Conservation (phyloP, 2,113 vertebrate genomes). For the Datnioides undecimradiatus region DNA sequence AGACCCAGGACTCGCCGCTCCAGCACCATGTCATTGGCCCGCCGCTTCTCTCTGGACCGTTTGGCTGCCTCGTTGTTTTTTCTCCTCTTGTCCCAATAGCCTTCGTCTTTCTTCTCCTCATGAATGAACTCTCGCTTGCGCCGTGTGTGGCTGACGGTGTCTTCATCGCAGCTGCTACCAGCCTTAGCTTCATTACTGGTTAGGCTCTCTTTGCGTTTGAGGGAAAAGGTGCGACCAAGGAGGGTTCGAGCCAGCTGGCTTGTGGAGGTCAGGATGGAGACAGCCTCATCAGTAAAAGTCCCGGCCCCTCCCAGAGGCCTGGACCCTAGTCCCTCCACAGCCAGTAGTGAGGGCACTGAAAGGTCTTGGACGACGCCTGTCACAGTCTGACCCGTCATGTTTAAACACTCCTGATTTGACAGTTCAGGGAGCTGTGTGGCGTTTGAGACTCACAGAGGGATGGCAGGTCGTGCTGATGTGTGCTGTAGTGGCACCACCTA, state of each 20-base stretch:
- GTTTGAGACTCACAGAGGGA: neutral
- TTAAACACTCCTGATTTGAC: conserved; percentile 40
- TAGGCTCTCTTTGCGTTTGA: conserved; percentile 60
- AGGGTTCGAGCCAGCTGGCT: conserved; percentile 80
- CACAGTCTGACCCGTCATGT: conserved; percentile 63
- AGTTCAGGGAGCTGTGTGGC: conserved; percentile 2
- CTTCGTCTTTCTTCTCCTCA: conserved; percentile 85
- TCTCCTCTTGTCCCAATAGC: conserved; percentile 88
- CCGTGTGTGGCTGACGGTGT: conserved; percentile 36
- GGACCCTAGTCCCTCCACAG: conserved; percentile 38
- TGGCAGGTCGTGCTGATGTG: conserved; percentile 1
- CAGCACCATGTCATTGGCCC: conserved; percentile 85
- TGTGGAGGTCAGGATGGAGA: conserved; percentile 81
- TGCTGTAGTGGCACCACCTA: conserved; percentile 72
- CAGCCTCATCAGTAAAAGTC: conserved; percentile 78
- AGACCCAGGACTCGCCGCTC: conserved; percentile 84
- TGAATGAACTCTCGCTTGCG: conserved; percentile 85
- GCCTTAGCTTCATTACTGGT: conserved; percentile 13
- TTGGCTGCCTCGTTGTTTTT: conserved; percentile 90
- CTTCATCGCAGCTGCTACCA: conserved; percentile 58
- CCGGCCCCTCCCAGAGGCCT: conserved; percentile 34
- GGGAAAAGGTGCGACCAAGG: conserved; percentile 61
- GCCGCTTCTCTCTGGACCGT: conserved; percentile 86
- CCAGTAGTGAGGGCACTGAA: conserved; percentile 40
- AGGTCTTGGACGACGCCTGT: conserved; percentile 50